Base-by-base conservation (phyloP, 92 coral and sea anemone species). In the Actinostola sp. region DNA sequence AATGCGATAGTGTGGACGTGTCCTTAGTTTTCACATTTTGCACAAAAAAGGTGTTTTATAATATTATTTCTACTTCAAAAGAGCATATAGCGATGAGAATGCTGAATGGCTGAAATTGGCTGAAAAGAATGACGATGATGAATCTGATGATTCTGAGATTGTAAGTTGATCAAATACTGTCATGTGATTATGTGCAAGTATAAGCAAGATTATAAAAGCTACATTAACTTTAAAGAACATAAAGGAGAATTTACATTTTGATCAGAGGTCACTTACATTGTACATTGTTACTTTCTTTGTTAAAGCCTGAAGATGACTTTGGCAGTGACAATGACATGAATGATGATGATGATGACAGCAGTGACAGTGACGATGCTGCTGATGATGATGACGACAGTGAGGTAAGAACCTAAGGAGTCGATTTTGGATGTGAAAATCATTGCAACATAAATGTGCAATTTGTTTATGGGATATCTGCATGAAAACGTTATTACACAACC, bases 71-170 rank as follows among this genome's bases (percentile, higher is more conserved):
- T n/a, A n/a, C n/a, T n/a, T n/a, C n/a, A 13, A 33, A 52, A 86
- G 91, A 7, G 83, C 91, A 29, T 86, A 81, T 62, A 81, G 91
- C 75, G 91, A 86, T 75, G 79, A 70, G 7, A 86, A 86, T 60
- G 67, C 74, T 31, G 81, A 54, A 1, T 86, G 91, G 91, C 26
- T 86, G 45, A 81, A 70, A 46, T 80, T 71, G 16, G 93, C 76
- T 23, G 79, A 81, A 12, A 71, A 50, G 33, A 82, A 77, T 0
- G 63, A 80, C 15, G 88, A 72, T 25, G 86, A 64, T 34, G 84
- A 60, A 15, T 60, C 60, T 34, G 86, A 77, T 38, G 84, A 55
- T 57, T 67, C 72, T 15, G 81, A 72, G 8, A 71, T 86, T 71
- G 84, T 86, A 63, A 64, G 61, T 61, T 1, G 21, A 17, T 8